Evolutionary conservation across 2,113 vertebrate genomes (phyloP).

Genomic region (Sinocyclocheilus anophthalmus): DNA sequence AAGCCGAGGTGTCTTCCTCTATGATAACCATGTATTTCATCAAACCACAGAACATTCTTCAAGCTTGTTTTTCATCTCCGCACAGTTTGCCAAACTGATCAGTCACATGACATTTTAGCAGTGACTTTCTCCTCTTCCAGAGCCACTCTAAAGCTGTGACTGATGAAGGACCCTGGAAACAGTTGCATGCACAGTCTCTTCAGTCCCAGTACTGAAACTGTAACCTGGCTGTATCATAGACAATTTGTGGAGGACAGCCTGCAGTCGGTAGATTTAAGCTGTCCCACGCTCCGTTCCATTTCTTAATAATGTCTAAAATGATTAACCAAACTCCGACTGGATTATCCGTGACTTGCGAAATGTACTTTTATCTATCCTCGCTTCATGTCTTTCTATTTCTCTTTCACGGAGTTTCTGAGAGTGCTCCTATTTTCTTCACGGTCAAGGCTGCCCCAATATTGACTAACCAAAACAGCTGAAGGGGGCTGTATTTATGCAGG

Average conservation of each 20-base stretch:
- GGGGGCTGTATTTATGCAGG: not conserved
- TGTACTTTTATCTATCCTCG: not conserved
- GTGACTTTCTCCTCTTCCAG: not conserved
- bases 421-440: not conserved
- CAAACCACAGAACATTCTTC: not conserved
- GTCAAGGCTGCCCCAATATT: not conserved
- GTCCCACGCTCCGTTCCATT: not conserved
- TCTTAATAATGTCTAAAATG: constrained; percentile 9
- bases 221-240: not conserved
- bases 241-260: not conserved
- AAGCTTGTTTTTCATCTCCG: not conserved
- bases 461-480: not conserved
- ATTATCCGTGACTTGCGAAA: not conserved
- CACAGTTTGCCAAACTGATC: too few species aligned
- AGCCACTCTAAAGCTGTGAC: not conserved
- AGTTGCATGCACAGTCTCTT: not conserved
- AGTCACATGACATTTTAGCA: too few species aligned
- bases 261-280: not conserved
- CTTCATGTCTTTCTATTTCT: not conserved
- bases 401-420: not conserved
- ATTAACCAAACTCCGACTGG: not conserved
- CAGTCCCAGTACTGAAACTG: not conserved
- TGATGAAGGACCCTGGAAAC: not conserved
- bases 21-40: too few species aligned
- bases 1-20: too few species aligned